phyloP scores from a whole-genome alignment of 30 jellyfish, hydroid and myxozoan genomes.

The Mastigias papua region DNA sequence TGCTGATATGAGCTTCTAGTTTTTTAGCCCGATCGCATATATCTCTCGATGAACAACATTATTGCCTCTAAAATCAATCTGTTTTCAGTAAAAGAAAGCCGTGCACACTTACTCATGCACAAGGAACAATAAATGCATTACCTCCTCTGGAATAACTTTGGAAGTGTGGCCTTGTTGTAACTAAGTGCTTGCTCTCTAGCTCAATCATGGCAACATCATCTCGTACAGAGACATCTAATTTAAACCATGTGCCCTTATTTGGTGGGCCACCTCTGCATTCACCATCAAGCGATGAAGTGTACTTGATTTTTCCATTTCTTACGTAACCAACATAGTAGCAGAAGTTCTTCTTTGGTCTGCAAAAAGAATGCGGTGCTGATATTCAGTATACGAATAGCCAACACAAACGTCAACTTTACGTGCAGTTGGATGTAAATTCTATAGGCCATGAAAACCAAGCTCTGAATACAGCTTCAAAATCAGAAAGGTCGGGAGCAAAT shows the following conservation, averaged over 20 bases:
- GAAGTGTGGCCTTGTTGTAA: conserved; percentile 52
- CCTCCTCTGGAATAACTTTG: conserved; percentile 70
- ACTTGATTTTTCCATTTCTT: conserved; percentile 61
- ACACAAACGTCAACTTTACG: too few species aligned
- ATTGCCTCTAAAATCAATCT: too few species aligned
- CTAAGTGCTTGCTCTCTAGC: conserved; percentile 64
- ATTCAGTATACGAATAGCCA: not conserved
- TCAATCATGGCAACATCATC: conserved; percentile 46
- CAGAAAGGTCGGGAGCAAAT: too few species aligned
- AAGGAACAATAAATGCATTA: too few species aligned
- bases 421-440: too few species aligned
- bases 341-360: conserved; percentile 54
- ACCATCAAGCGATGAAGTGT: conserved; percentile 53
- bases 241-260: conserved; percentile 71
- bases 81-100: too few species aligned
- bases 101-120: too few species aligned
- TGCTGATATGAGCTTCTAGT: too few species aligned
- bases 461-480: too few species aligned
- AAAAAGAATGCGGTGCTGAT: not conserved
- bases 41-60: too few species aligned
- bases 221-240: conserved; percentile 49
- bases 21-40: too few species aligned
- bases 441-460: too few species aligned
- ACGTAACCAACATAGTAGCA: conserved; percentile 71
- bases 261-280: conserved; percentile 77